A percentile compares a stretch with the other conserved stretches of the same genome.
These are phyloP conservation scores for Lasiurus cinereus DNA, from an alignment of 2,113 vertebrate genomes.

Conservation along the genomic window DNA sequence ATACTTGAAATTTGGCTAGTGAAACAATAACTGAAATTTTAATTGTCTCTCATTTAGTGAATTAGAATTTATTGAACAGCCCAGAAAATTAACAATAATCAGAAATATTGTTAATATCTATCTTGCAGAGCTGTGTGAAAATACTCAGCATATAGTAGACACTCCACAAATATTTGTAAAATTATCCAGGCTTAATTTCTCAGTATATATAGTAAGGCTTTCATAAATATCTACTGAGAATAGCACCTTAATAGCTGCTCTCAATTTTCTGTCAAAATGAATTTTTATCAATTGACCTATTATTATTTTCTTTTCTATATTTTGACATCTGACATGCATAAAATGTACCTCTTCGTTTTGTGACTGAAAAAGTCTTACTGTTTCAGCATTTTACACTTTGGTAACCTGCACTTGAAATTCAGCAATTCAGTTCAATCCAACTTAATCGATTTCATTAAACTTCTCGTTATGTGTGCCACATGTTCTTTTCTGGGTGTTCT, in stretches of 20 bases:
- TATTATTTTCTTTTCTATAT: background rate
- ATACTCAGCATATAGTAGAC: background rate
- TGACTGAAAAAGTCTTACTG: background rate
- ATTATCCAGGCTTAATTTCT: background rate
- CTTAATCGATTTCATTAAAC: background rate
- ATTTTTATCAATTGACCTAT: background rate
- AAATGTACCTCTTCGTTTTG: background rate
- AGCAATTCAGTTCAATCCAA: background rate
- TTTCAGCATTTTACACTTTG: background rate
- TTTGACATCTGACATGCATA: background rate
- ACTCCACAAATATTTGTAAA: background rate
- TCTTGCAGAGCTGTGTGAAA: background rate
- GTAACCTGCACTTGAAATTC: background rate
- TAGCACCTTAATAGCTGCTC: background rate
- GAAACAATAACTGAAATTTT: background rate
- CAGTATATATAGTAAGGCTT: background rate
- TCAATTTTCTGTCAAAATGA: slow-evolving; percentile 10
- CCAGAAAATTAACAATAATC: background rate
- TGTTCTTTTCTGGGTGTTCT: background rate
- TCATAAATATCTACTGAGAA: background rate
- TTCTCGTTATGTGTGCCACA: background rate
- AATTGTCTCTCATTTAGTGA: background rate
- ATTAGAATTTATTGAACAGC: background rate
- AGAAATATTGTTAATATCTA: background rate
- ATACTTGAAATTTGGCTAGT: background rate